A percentile compares a stretch with the other conserved stretches of the same genome.
Conservation (phyloP, 2,113 vertebrate species). For the Rhea americana region DNA sequence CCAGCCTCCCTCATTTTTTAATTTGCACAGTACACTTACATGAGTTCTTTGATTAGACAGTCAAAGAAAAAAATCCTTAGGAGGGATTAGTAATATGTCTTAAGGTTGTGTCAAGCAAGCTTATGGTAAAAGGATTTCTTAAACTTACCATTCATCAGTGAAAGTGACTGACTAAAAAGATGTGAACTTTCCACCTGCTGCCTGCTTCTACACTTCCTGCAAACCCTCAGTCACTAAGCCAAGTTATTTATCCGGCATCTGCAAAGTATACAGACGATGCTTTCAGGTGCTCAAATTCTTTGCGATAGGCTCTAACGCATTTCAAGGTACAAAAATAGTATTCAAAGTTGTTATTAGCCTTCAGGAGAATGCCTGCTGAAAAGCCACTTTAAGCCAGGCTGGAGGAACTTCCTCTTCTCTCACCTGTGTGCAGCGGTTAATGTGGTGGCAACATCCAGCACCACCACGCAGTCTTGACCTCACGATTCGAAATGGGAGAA, state of each 20-base stretch:
- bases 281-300: not conserved
- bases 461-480: not conserved
- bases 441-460: not conserved
- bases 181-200: not conserved
- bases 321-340: not conserved
- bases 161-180: slow-evolving; percentile 39
- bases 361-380: not conserved
- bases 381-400: not conserved
- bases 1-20: not conserved
- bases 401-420: not conserved
- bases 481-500: not conserved
- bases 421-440: not conserved
- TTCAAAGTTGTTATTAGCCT: not conserved
- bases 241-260: not conserved
- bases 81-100: slow-evolving; percentile 54
- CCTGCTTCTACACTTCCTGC: not conserved
- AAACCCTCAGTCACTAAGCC: not conserved
- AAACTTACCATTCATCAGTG: slow-evolving; percentile 52
- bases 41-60: not conserved
- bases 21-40: slow-evolving; percentile 11
- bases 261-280: not conserved
- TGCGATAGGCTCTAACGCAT: not conserved
- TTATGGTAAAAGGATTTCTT: slow-evolving; percentile 79
- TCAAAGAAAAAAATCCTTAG: slow-evolving; percentile 23
- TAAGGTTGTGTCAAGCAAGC: slow-evolving; percentile 68